phyloP scores from a whole-genome alignment of 2,113 vertebrate genomes.

The Cyprinodon variegatus region DNA sequence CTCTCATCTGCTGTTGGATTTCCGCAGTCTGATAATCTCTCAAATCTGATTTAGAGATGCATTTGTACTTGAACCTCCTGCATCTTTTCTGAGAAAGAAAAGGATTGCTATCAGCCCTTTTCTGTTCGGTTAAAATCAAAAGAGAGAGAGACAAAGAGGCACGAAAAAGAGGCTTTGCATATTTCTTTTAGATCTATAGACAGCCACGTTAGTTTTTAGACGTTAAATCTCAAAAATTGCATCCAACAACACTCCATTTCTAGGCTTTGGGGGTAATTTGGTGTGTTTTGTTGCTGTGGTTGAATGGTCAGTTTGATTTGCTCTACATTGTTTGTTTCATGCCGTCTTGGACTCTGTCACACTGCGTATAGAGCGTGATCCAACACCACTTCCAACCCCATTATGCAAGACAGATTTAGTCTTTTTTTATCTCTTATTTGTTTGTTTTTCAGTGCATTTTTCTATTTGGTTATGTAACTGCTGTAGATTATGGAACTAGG shows the following conservation, averaged over 20 bases:
- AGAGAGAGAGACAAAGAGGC: not conserved
- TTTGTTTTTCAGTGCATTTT: slow-evolving; percentile 57
- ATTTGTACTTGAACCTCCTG: slow-evolving; percentile 1
- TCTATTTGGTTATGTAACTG: slow-evolving; percentile 60
- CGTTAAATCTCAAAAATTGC: not conserved
- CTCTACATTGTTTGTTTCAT: slow-evolving; percentile 1
- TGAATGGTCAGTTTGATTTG: not conserved
- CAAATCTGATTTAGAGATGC: slow-evolving; percentile 11
- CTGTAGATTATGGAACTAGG: slow-evolving; percentile 46
- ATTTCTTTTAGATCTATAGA: not conserved
- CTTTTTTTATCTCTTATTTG: slow-evolving; percentile 51
- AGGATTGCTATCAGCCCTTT: not conserved
- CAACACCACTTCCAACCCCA: slow-evolving; percentile 37
- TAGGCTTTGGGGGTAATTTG: not conserved
- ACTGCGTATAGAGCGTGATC: slow-evolving; percentile 15
- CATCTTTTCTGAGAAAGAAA: slow-evolving; percentile 12
- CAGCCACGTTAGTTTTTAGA: not conserved
- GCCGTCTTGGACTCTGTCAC: not conserved
- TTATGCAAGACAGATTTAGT: slow-evolving; percentile 56
- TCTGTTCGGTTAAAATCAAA: not conserved
- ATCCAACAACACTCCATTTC: not conserved
- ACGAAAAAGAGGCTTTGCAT: not conserved
- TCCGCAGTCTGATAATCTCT: slow-evolving; percentile 10
- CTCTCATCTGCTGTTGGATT: not conserved
- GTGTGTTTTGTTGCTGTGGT: not conserved